Conservation (phyloP, 2,888 invertebrate genomes). For the Siphlonurus alternatus region DNA sequence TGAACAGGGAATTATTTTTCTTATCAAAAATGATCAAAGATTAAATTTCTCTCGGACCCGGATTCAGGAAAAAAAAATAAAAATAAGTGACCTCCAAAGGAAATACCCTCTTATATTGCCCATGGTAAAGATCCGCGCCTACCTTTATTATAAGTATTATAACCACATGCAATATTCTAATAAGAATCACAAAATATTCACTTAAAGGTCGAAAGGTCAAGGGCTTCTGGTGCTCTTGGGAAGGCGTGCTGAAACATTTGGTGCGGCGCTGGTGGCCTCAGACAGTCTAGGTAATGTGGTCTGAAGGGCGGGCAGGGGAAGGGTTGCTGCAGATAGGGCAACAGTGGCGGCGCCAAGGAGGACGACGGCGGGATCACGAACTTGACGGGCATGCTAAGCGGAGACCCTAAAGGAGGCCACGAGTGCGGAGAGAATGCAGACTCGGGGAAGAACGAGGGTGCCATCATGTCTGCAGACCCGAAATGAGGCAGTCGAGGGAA, state of each 20-base stretch:
- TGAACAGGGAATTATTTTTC: too few species aligned
- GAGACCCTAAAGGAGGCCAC: not conserved
- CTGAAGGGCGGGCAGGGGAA: not conserved
- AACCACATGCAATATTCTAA: too few species aligned
- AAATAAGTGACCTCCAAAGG: too few species aligned
- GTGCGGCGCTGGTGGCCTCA: not conserved
- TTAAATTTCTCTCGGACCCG: too few species aligned
- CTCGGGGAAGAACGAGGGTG: not conserved
- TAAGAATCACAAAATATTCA: not conserved
- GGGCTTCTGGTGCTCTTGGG: not conserved
- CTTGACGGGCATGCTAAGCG: constrained; percentile 7
- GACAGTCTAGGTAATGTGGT: not conserved
- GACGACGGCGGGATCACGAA: constrained; percentile 7
- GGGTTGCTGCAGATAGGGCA: not conserved
- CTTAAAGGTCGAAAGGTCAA: not conserved
- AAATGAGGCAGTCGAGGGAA: not conserved
- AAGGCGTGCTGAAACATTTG: not conserved
- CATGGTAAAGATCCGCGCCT: too few species aligned
- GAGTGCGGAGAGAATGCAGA: not conserved
- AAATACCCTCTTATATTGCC: too few species aligned
- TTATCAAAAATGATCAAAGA: too few species aligned
- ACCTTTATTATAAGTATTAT: too few species aligned
- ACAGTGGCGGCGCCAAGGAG: not conserved
- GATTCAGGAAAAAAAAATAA: too few species aligned
- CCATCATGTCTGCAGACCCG: not conserved